Evolutionary conservation across 2,888 invertebrate species (phyloP).

Genomic region (Ctenicera cuprea): DNA sequence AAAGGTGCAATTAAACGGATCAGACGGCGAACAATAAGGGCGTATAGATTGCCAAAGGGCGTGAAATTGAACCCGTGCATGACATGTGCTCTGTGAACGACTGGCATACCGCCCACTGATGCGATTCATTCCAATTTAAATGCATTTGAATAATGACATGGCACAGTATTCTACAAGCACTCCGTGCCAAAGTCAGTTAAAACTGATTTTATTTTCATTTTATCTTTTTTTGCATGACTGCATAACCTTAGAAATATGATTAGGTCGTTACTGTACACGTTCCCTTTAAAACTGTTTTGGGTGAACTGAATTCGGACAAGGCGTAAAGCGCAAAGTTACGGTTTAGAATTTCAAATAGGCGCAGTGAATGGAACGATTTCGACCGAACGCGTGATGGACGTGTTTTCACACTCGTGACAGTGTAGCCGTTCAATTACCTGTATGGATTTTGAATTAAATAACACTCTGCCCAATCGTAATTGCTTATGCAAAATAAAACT

Average conservation of each 20-base stretch:
- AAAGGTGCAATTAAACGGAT: slow-evolving; percentile 51
- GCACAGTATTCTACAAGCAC: slow-evolving; percentile 19
- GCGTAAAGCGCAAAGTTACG: slow-evolving; percentile 29
- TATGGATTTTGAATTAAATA: slow-evolving; percentile 22
- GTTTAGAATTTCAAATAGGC: slow-evolving; percentile 33
- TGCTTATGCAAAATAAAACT: background rate
- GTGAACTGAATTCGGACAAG: slow-evolving; percentile 28
- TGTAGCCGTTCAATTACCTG: slow-evolving; percentile 29
- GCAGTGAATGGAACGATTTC: slow-evolving; percentile 35
- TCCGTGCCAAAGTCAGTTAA: slow-evolving; percentile 12
- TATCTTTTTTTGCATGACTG: background rate
- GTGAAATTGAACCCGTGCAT: slow-evolving; percentile 58
- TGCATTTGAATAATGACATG: slow-evolving; percentile 39
- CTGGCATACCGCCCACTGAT: slow-evolving; percentile 47
- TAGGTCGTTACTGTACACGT: background rate
- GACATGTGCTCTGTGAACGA: slow-evolving; percentile 57
- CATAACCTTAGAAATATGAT: background rate
- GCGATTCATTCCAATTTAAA: slow-evolving; percentile 50
- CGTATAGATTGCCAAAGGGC: slow-evolving; percentile 57
- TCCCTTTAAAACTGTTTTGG: slow-evolving; percentile 11
- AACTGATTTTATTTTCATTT: background rate
- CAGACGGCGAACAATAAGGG: slow-evolving; percentile 52
- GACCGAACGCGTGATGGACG: slow-evolving; percentile 31
- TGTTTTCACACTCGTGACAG: slow-evolving; percentile 34
- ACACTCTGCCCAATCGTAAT: background rate